Conservation (phyloP, 2,888 invertebrate species). For the Drosophila seclusa region DNA sequence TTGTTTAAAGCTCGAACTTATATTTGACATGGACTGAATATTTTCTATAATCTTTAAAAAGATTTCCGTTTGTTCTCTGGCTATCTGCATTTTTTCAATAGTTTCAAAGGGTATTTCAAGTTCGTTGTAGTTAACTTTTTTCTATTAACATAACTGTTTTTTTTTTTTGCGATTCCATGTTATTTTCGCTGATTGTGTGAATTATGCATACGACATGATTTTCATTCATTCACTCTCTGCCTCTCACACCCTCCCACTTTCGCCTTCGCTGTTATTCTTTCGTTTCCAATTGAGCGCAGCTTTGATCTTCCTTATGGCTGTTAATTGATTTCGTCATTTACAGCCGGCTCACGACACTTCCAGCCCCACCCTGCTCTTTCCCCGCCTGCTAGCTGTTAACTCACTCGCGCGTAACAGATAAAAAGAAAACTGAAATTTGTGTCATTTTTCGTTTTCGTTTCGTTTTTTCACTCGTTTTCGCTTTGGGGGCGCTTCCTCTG, state of each 20-base stretch:
- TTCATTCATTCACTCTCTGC: slow-evolving; percentile 25
- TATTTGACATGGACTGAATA: too few species aligned
- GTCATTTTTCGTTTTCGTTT: slow-evolving; percentile 24
- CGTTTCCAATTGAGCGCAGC: slow-evolving; percentile 50
- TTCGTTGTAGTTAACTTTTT: slow-evolving; percentile 5
- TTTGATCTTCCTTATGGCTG: slow-evolving; percentile 57
- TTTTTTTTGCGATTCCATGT: slow-evolving; percentile 24
- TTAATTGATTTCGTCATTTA: slow-evolving; percentile 57
- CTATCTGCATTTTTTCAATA: neutral
- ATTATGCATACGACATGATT: slow-evolving; percentile 58
- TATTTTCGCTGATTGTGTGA: slow-evolving; percentile 35
- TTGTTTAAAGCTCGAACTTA: too few species aligned
- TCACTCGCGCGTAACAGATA: slow-evolving; percentile 47
- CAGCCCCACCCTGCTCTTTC: neutral
- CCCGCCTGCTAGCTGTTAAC: neutral
- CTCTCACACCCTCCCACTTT: neutral
- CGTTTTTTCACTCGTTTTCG: slow-evolving; percentile 9
- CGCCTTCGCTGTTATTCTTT: slow-evolving; percentile 22
- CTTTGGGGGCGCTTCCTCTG: slow-evolving; percentile 25
- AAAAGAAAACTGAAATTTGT: slow-evolving; percentile 35
- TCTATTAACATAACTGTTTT: slow-evolving; percentile 21
- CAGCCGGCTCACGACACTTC: slow-evolving; percentile 28
- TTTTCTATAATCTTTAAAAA: too few species aligned
- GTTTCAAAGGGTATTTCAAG: slow-evolving; percentile 18
- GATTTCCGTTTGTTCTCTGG: neutral